phyloP scores from a whole-genome alignment of 2,888 invertebrate genomes.

The Drosophila mercatorum region DNA sequence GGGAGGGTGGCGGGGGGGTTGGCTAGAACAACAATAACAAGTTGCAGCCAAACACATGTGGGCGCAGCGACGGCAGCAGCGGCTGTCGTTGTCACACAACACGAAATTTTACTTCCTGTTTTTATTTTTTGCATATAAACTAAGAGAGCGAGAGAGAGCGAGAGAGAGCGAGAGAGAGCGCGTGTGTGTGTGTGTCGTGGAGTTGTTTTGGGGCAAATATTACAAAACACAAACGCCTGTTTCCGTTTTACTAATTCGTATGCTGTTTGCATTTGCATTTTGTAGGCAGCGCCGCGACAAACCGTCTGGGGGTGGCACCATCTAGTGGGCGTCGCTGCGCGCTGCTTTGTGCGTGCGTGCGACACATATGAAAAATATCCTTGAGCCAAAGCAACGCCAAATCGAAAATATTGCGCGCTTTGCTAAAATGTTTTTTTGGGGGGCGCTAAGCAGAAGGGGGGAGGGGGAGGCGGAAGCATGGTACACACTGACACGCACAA shows the following conservation, averaged over 20 bases:
- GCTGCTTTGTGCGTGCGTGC: conserved; percentile 70
- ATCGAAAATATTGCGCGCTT: conserved; percentile 73
- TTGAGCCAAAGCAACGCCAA: conserved; percentile 68
- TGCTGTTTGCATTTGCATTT: conserved; percentile 76
- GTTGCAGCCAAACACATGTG: conserved; percentile 20
- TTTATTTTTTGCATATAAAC: conserved; percentile 37
- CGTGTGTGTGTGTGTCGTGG: conserved; percentile 28
- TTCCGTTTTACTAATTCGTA: conserved; percentile 82
- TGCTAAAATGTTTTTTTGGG: conserved; percentile 37
- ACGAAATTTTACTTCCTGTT: conserved; percentile 65
- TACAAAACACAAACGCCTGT: conserved; percentile 80
- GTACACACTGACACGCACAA: conserved; percentile 19
- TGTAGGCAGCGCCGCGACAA: conserved; percentile 61
- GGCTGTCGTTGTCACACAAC: conserved; percentile 48
- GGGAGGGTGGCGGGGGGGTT: background rate
- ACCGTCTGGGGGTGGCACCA: background rate
- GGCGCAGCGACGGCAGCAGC: conserved; percentile 11
- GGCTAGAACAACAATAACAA: conserved; percentile 18
- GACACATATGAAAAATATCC: conserved; percentile 77
- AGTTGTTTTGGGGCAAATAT: conserved; percentile 74
- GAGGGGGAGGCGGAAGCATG: background rate
- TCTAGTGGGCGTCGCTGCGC: conserved; percentile 13
- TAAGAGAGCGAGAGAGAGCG: conserved; percentile 4
- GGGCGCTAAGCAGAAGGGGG: background rate
- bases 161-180: conserved; percentile 8